phyloP scores from a whole-genome alignment of 2,888 invertebrate genomes.

The Hymenopus coronatus region DNA sequence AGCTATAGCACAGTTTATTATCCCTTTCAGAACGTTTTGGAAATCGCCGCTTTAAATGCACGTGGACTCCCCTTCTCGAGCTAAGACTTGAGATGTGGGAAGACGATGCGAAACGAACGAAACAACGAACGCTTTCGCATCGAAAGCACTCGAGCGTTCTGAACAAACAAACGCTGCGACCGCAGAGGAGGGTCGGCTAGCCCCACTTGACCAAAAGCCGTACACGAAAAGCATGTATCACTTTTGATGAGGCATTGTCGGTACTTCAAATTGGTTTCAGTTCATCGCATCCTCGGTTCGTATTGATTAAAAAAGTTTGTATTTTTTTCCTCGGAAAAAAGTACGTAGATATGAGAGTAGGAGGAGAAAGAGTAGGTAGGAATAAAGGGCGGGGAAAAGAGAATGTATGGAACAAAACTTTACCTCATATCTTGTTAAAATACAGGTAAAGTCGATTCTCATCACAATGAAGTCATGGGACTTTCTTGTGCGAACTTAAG shows the following conservation, averaged over 20 bases:
- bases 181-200: not conserved
- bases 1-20: not conserved
- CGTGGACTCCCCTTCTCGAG: not conserved
- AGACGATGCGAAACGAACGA: not conserved
- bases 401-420: conserved; percentile 14
- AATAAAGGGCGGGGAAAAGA: not conserved
- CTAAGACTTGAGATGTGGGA: not conserved
- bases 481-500: not conserved
- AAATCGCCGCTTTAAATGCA: not conserved
- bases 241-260: conserved; percentile 4
- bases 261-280: conserved; percentile 22
- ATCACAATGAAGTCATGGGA: not conserved
- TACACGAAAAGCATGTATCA: not conserved
- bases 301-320: conserved; percentile 32
- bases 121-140: not conserved
- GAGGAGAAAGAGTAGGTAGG: not conserved
- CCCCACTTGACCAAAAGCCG: not conserved
- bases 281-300: conserved; percentile 25
- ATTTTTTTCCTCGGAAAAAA: conserved; percentile 5
- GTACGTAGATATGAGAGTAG: conserved; percentile 17
- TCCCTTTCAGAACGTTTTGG: not conserved
- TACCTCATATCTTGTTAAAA: conserved; percentile 20
- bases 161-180: not conserved
- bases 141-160: not conserved
- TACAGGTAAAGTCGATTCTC: not conserved